phyloP scores from a whole-genome alignment of 2,888 invertebrate species.

The Vandiemenella viatica region DNA sequence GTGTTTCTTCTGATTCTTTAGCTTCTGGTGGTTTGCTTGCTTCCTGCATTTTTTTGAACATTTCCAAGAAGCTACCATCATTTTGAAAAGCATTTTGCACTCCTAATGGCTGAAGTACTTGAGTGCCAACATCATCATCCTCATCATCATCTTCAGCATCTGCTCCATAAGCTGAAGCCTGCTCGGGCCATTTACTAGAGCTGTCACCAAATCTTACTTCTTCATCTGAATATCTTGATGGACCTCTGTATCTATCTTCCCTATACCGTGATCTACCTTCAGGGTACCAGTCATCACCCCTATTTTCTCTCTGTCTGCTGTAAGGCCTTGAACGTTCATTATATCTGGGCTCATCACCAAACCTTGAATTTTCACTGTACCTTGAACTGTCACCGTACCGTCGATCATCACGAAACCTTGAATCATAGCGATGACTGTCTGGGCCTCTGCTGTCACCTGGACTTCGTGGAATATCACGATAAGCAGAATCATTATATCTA shows the following conservation, averaged over 20 bases:
- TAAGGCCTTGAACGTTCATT: conserved; percentile 7
- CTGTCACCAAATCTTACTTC: conserved; percentile 1
- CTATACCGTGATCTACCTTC: conserved; percentile 5
- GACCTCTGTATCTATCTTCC: conserved; percentile 7
- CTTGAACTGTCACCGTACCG: not conserved
- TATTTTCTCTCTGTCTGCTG: conserved; percentile 1
- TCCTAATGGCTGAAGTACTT: conserved; percentile 7
- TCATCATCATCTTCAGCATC: not conserved
- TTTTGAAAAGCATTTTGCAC: conserved; percentile 56
- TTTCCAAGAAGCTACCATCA: conserved; percentile 80
- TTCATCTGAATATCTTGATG: conserved; percentile 5
- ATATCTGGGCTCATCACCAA: conserved; percentile 2
- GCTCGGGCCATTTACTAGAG: not conserved
- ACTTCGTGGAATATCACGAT: not conserved
- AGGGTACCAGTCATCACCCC: conserved; percentile 2
- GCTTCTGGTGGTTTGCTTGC: conserved; percentile 21
- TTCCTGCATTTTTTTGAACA: conserved; percentile 81
- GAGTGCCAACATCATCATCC: not conserved
- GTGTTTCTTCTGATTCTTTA: conserved; percentile 2
- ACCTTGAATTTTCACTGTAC: conserved; percentile 3
- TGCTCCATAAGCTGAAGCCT: not conserved
- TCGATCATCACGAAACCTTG: not conserved
- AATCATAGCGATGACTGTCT: too few species aligned
- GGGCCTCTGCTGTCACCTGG: not conserved
- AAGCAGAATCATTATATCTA: not conserved